A percentile compares a stretch with the other conserved stretches of the same genome.
These are phyloP conservation scores for Synergus itoensis DNA, from an alignment of 2,888 invertebrate species.

Conservation along the genomic window DNA sequence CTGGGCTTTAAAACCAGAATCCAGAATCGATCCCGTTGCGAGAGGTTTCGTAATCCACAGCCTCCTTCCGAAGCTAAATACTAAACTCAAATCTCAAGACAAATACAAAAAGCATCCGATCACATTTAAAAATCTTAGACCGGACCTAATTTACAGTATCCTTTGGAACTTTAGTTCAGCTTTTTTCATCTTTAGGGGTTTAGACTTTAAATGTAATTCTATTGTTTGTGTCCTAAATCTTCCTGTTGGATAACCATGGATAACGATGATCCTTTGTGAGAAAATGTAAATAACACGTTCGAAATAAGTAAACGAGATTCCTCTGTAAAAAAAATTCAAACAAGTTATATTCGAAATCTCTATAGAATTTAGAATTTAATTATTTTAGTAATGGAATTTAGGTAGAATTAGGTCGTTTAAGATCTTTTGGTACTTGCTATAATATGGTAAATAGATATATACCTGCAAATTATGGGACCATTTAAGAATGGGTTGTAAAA, in stretches of 20 bases:
- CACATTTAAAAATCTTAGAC: background rate
- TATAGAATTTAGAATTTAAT: background rate
- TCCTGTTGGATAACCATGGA: background rate
- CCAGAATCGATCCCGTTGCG: conserved; percentile 2
- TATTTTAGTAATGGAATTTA: background rate
- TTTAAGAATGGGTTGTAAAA: background rate
- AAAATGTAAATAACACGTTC: background rate
- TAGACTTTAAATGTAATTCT: background rate
- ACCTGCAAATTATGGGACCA: background rate
- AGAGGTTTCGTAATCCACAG: background rate
- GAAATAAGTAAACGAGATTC: background rate
- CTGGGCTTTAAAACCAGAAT: background rate
- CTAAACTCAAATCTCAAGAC: background rate
- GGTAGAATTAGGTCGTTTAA: too few species aligned
- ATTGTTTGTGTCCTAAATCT: conserved; percentile 9
- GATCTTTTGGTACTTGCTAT: too few species aligned
- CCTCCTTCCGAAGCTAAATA: background rate
- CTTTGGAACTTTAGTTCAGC: background rate
- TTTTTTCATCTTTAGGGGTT: background rate
- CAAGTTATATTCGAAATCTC: background rate
- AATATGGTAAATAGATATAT: too few species aligned
- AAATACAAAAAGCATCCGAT: background rate
- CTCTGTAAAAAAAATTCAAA: background rate
- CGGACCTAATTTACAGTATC: background rate
- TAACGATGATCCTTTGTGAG: background rate